These are phyloP conservation scores for Phyllotreta striolata DNA, from an alignment of 2,888 invertebrate species.

Conservation along the genomic window DNA sequence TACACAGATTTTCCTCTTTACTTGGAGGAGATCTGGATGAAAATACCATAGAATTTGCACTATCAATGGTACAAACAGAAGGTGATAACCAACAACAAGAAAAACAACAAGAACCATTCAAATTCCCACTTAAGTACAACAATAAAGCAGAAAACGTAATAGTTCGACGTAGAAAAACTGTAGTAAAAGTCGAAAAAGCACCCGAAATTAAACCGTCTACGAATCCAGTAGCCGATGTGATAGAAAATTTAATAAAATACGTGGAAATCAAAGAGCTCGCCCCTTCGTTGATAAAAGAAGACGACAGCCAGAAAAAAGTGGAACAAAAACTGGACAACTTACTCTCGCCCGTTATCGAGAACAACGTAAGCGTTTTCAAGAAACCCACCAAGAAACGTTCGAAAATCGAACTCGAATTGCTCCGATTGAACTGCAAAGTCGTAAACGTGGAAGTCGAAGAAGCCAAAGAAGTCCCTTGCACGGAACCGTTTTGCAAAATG, in stretches of 20 bases:
- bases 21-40: conserved; percentile 61
- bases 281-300: conserved; percentile 63
- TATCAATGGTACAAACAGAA: conserved; percentile 62
- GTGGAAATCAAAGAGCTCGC: conserved; percentile 69
- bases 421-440: conserved; percentile 71
- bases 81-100: conserved; percentile 7
- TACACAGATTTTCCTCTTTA: conserved; percentile 59
- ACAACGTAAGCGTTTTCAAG: conserved; percentile 34
- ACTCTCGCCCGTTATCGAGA: conserved; percentile 33
- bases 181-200: conserved; percentile 7
- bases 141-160: conserved; percentile 67
- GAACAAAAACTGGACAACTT: conserved; percentile 40
- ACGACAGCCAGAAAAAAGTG: conserved; percentile 48
- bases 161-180: conserved; percentile 54
- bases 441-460: conserved; percentile 62
- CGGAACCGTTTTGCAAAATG: conserved; percentile 66
- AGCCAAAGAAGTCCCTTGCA: conserved; percentile 60
- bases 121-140: conserved; percentile 68
- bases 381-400: conserved; percentile 40
- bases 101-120: conserved; percentile 55
- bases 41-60: conserved; percentile 67
- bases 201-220: conserved; percentile 14
- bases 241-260: conserved; percentile 67
- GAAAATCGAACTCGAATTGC: conserved; percentile 62
- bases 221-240: conserved; percentile 50